phyloP scores from a whole-genome alignment of 2,888 invertebrate genomes.

The Mellilla xanthometata region DNA sequence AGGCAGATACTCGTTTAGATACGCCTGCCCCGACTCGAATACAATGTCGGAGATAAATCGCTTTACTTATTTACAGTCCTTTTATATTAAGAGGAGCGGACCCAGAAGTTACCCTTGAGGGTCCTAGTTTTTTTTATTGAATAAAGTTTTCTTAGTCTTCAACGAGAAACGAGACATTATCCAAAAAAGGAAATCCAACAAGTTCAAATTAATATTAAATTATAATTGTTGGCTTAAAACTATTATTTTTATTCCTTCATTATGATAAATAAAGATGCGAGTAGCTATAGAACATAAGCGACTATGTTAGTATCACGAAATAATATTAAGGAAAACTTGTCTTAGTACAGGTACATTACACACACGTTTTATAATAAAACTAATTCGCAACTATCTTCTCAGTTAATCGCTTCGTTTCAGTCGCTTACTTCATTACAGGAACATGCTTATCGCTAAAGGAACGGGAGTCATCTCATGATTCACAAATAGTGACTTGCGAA shows the following conservation, averaged over 20 bases:
- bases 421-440: slow-evolving; percentile 25
- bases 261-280: too few relatives aligned
- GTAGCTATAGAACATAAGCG: too few relatives aligned
- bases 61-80: slow-evolving; percentile 23
- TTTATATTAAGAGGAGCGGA: slow-evolving; percentile 12
- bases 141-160: too few relatives aligned
- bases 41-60: slow-evolving; percentile 23
- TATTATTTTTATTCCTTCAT: too few relatives aligned
- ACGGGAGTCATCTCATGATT: slow-evolving; percentile 29
- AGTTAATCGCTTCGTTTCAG: slow-evolving; percentile 11
- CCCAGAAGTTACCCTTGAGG: slow-evolving; percentile 8
- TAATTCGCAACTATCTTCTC: not conserved
- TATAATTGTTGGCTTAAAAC: too few relatives aligned
- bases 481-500: slow-evolving; percentile 25
- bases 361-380: not conserved
- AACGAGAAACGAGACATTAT: too few relatives aligned
- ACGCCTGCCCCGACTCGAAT: slow-evolving; percentile 30
- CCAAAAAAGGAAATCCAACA: too few relatives aligned
- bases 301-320: too few relatives aligned
- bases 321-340: too few relatives aligned
- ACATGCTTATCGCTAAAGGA: slow-evolving; percentile 21
- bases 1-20: slow-evolving; percentile 58
- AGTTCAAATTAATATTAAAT: too few relatives aligned
- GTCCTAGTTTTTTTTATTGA: not conserved
- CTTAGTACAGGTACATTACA: too few relatives aligned